A percentile compares a stretch with the other conserved stretches of the same genome.
These are phyloP conservation scores for Muscicapa comitata DNA, from an alignment of 2,797 vertebrate species.

Conservation along the genomic window DNA sequence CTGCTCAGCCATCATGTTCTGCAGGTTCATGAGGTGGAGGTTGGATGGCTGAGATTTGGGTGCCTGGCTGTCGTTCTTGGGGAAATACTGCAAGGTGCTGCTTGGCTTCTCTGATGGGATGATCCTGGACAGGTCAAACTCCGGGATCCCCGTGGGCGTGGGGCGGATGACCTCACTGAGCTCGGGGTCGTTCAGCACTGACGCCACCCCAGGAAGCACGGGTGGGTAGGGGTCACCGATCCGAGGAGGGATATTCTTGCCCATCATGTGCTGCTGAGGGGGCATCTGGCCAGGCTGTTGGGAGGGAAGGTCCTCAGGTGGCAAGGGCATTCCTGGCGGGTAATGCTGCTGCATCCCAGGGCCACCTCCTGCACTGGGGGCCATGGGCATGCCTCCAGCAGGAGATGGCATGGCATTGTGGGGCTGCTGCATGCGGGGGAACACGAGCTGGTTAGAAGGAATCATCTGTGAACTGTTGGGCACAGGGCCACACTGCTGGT, in stretches of 20 bases:
- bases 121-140: conserved; percentile 97
- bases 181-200: conserved; percentile 87
- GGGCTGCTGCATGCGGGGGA: conserved; percentile 88
- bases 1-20: conserved; percentile 97
- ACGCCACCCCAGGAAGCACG: conserved; percentile 75
- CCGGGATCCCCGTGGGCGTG: conserved; percentile 91
- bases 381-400: conserved; percentile 50
- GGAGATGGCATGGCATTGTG: conserved; percentile 84
- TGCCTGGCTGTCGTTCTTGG: conserved; percentile 83
- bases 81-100: conserved; percentile 98
- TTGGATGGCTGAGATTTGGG: conserved; percentile 85
- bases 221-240: conserved; percentile 76
- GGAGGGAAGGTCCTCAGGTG: conserved; percentile 61
- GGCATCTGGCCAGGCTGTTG: conserved; percentile 76
- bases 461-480: conserved; percentile 87
- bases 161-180: conserved; percentile 95
- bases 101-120: conserved; percentile 98
- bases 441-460: conserved; percentile 84
- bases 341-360: conserved; percentile 84
- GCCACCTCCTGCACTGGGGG: conserved; percentile 45
- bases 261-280: conserved; percentile 81
- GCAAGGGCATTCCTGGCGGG: conserved; percentile 65
- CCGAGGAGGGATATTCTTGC: conserved; percentile 84
- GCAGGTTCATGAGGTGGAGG: conserved; percentile 92
- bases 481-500: conserved; percentile 72